A percentile compares a stretch with the other conserved stretches of the same genome.
Conservation (phyloP, 2,113 vertebrate species). For the Hemicordylus capensis region DNA sequence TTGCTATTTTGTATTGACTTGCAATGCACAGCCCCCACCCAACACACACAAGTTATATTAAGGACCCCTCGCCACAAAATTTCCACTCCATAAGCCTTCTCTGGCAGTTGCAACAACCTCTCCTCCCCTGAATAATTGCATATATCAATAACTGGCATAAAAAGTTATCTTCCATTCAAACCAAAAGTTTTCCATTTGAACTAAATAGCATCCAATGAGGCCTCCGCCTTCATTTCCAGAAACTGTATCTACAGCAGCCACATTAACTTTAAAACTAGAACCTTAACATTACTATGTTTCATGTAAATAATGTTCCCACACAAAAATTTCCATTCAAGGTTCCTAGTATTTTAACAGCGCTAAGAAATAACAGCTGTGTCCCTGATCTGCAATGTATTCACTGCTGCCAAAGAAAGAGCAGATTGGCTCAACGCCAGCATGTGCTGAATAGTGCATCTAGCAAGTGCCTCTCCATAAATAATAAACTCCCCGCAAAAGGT, state of each 20-base stretch:
- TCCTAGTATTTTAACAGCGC: conserved; percentile 56
- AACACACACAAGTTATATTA: too few relatives aligned
- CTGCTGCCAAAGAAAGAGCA: conserved; percentile 61
- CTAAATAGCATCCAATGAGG: not conserved
- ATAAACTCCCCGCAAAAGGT: conserved; percentile 41
- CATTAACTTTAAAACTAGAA: conserved; percentile 53
- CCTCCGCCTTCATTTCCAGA: not conserved
- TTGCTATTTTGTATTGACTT: not conserved
- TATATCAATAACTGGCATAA: not conserved
- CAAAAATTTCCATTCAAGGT: conserved; percentile 57
- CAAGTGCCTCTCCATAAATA: conserved; percentile 41
- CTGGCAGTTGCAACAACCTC: too few relatives aligned
- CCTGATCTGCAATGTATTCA: conserved; percentile 53
- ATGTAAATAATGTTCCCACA: conserved; percentile 61
- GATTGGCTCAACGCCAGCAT: conserved; percentile 51
- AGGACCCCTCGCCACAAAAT: not conserved
- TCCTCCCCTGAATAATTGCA: not conserved
- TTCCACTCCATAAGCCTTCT: not conserved
- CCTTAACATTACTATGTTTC: conserved; percentile 13
- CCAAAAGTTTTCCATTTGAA: not conserved
- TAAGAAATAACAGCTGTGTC: conserved; percentile 65
- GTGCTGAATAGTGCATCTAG: conserved; percentile 28
- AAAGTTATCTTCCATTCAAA: not conserved
- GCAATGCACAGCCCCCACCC: not conserved
- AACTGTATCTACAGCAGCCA: conserved; percentile 28